Base-by-base conservation (phyloP, 2,113 vertebrate genomes). In the Melierax canorus region DNA sequence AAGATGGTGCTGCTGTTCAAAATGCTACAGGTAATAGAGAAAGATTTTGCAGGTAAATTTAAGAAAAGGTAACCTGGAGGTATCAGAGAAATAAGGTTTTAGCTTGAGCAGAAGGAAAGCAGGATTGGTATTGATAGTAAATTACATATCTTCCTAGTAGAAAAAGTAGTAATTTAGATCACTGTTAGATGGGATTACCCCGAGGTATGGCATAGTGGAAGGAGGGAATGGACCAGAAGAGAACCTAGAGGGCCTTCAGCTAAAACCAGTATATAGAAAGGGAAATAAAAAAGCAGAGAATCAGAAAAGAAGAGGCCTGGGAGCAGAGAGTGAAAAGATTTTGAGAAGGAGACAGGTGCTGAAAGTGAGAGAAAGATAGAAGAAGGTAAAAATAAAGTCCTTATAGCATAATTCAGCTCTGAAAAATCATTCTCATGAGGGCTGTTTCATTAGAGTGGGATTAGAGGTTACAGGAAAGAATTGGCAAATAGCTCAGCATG, bases 111-210 rank as follows among this genome's bases (percentile, higher is more conserved):
- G 76, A 84, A 89, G 46, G 63, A 88, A 95, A 95, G 72, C 26
- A 58, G 62, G 75, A 86, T 75, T 93, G 88, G 15, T 91, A 96
- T 74, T 96, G 95, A 95, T 74, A 90, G 78, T 36, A 91, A 96
- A 92, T 91, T 74, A 74, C 91, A 88, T 3, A 16, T 21, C 34
- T 92, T 89, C 73, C 60, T 39, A 78, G 76, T 20, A 92, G 64
- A 58, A 88, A 94, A 89, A 77, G 53, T 13, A 45, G 60, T 74
- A 89, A 76, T 92, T 75, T 87, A 92, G 59, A 89, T 91, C 81
- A 64, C 76, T 96, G 68, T 74, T 95, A 59, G 72, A 75, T 81
- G 68, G 84, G 51, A 92, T 92, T 89, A 92, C 72, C 41, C 46
- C 3, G 9, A 92, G 69, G 48, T 87, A 45, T 32, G 60, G n/a